These are phyloP conservation scores for Dromaius novaehollandiae DNA, from an alignment of 2,113 vertebrate genomes.

Conservation along the genomic window DNA sequence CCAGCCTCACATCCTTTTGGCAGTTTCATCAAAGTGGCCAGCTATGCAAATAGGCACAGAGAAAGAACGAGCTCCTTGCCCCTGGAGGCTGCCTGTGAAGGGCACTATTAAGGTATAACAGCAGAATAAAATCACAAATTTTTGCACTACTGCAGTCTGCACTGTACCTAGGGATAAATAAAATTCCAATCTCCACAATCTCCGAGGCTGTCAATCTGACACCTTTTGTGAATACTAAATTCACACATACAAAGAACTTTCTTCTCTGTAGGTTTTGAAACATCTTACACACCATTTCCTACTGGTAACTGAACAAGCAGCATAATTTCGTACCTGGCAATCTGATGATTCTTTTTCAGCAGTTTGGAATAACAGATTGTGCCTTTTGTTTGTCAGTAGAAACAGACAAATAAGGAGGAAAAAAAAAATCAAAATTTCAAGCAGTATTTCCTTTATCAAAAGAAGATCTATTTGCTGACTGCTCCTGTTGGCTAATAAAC, in stretches of 20 bases:
- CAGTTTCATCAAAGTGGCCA: background rate
- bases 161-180: constrained; percentile 51
- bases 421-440: background rate
- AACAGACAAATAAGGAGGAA: constrained; percentile 1
- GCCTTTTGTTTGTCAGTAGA: constrained; percentile 51
- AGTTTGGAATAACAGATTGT: constrained; percentile 46
- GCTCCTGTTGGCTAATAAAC: constrained; percentile 10
- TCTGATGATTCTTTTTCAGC: constrained; percentile 51
- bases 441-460: constrained; percentile 12
- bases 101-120: background rate
- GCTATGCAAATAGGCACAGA: background rate
- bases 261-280: constrained; percentile 57
- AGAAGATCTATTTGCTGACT: constrained; percentile 15
- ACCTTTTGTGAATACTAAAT: constrained; percentile 66
- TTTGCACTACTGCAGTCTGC: constrained; percentile 21
- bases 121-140: background rate
- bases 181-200: constrained; percentile 45
- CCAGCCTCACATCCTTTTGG: background rate
- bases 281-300: constrained; percentile 12
- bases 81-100: background rate
- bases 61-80: background rate
- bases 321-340: constrained; percentile 62
- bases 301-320: constrained; percentile 51
- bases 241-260: constrained; percentile 64
- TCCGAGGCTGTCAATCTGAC: constrained; percentile 59